Conservation (phyloP, 2,113 vertebrate genomes). For the Conger conger region DNA sequence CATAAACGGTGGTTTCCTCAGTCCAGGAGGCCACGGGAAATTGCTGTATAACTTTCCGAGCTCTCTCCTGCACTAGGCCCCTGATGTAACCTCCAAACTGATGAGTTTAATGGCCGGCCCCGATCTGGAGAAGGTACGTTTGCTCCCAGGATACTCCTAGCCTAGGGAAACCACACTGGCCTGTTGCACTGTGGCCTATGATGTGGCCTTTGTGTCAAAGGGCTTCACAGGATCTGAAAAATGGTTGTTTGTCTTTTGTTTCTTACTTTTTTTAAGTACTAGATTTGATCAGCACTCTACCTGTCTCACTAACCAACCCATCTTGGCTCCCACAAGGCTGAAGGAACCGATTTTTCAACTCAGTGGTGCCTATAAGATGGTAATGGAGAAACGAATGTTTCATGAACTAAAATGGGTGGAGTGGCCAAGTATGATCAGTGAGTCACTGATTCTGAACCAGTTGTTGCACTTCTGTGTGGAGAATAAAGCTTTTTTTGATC, state of each 20-base stretch:
- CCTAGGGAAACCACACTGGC: constrained; percentile 13
- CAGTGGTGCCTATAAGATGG: not conserved
- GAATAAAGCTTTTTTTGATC: too few species aligned
- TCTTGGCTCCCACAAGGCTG: not conserved
- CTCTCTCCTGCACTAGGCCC: constrained; percentile 66
- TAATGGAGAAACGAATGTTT: not conserved
- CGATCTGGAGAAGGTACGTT: constrained; percentile 67
- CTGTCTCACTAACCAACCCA: not conserved
- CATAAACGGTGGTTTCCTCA: constrained; percentile 18
- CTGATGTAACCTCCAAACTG: constrained; percentile 66
- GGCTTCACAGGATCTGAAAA: not conserved
- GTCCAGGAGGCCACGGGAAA: constrained; percentile 47
- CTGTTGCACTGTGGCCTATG: not conserved
- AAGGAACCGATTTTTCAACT: not conserved
- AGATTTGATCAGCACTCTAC: not conserved
- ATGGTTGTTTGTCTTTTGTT: not conserved
- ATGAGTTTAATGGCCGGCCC: constrained; percentile 67
- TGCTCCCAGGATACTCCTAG: constrained; percentile 41
- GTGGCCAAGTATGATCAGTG: too few species aligned
- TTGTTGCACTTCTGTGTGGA: too few species aligned
- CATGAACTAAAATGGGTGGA: not conserved
- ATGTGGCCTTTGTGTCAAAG: not conserved
- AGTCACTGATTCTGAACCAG: too few species aligned
- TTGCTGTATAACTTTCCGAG: constrained; percentile 57
- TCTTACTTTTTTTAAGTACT: not conserved